Conservation (phyloP, 2,888 invertebrate genomes). For the Amphipyra berbera region DNA sequence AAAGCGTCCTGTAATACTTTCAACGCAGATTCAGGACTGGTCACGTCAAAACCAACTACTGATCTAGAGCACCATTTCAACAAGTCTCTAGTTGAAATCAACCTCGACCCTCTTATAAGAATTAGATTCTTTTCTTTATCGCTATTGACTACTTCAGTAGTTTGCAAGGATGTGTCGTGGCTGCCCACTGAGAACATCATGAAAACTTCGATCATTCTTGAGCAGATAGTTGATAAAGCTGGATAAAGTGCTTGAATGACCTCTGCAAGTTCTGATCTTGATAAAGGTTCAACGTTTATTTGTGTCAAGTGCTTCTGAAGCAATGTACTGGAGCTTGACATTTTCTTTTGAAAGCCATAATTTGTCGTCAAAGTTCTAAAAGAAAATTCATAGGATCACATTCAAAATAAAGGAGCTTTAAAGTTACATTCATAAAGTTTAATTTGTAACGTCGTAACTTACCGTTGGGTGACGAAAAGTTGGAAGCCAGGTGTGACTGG, state of each 20-base stretch:
- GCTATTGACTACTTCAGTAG: slow-evolving; percentile 68
- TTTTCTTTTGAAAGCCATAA: slow-evolving; percentile 91
- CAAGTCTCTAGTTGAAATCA: slow-evolving; percentile 96
- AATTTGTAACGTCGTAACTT: slow-evolving; percentile 38
- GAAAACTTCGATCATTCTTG: slow-evolving; percentile 95
- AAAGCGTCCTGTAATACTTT: slow-evolving; percentile 96
- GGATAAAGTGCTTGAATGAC: slow-evolving; percentile 93
- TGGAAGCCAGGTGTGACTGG: slow-evolving; percentile 96
- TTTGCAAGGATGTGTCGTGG: slow-evolving; percentile 87
- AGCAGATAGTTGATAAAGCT: slow-evolving; percentile 92
- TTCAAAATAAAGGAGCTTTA: slow-evolving; percentile 5
- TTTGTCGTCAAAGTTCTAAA: slow-evolving; percentile 90
- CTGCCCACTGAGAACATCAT: slow-evolving; percentile 94
- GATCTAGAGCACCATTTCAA: slow-evolving; percentile 97
- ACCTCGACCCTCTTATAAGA: slow-evolving; percentile 88
- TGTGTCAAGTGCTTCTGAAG: slow-evolving; percentile 95
- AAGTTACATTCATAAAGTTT: background rate
- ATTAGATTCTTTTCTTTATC: slow-evolving; percentile 68
- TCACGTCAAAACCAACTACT: slow-evolving; percentile 92
- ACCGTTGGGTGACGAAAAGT: slow-evolving; percentile 97
- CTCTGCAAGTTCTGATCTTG: slow-evolving; percentile 92
- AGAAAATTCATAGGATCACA: slow-evolving; percentile 44
- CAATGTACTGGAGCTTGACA: slow-evolving; percentile 91
- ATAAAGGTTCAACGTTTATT: slow-evolving; percentile 94
- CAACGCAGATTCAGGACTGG: slow-evolving; percentile 92